These are phyloP conservation scores for Copidosoma floridanum DNA, from an alignment of 1,140 invertebrate genomes.

Conservation along the genomic window DNA sequence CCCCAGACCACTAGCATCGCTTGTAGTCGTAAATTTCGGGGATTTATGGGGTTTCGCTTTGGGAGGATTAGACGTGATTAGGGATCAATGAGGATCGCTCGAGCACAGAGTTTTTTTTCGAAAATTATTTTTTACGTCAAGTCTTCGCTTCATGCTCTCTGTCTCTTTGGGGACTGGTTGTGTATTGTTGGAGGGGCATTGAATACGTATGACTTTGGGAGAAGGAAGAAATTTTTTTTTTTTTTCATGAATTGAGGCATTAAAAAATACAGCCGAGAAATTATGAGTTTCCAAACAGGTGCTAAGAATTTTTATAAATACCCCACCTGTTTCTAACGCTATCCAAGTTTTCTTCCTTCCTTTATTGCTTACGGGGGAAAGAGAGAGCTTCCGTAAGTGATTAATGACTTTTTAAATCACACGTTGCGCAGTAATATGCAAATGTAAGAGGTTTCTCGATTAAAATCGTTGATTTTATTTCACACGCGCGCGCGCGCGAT, in stretches of 20 bases:
- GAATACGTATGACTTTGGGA: too few species aligned
- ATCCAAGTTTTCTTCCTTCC: too few species aligned
- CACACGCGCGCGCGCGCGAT: too few species aligned
- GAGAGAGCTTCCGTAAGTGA: background rate
- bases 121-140: slow-evolving; percentile 17
- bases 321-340: too few species aligned
- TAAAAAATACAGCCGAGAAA: background rate
- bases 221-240: too few species aligned
- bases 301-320: slow-evolving; percentile 6
- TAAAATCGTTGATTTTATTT: background rate
- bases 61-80: slow-evolving; percentile 30
- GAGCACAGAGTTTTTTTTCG: background rate
- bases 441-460: background rate
- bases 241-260: slow-evolving; percentile 7
- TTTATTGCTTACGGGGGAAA: too few species aligned
- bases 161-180: too few species aligned
- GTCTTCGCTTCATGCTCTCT: background rate
- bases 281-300: background rate
- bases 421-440: background rate
- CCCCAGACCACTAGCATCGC: background rate
- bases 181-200: too few species aligned
- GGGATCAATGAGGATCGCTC: slow-evolving; percentile 22
- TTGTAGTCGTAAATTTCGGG: slow-evolving; percentile 42
- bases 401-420: slow-evolving; percentile 1
- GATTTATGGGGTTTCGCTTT: slow-evolving; percentile 40